Evolutionary conservation across 2,113 vertebrate genomes (phyloP).

Genomic region (Willisornis vidua): DNA sequence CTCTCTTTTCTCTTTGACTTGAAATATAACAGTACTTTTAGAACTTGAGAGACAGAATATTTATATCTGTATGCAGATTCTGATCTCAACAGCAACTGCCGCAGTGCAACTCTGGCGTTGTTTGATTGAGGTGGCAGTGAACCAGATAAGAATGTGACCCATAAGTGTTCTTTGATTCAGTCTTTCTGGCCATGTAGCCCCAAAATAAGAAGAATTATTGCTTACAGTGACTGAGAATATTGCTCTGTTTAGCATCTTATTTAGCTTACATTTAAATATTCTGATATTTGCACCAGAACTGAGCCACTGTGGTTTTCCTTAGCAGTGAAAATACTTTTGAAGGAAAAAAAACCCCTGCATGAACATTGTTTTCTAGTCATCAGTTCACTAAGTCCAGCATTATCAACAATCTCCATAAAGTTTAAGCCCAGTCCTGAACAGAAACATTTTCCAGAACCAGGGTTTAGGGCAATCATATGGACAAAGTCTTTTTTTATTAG

Average conservation of each 20-base stretch:
- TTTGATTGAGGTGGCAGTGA: background rate
- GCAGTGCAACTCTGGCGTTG: background rate
- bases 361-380: background rate
- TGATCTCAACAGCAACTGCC: conserved; percentile 32
- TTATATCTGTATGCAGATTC: conserved; percentile 38
- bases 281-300: conserved; percentile 13
- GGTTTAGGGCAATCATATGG: background rate
- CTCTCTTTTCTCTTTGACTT: conserved; percentile 20
- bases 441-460: background rate
- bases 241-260: background rate
- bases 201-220: background rate
- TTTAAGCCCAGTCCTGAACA: background rate
- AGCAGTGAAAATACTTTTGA: background rate
- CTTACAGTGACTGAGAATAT: background rate
- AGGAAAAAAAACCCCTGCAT: background rate
- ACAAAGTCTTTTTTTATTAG: background rate
- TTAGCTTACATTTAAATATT: conserved; percentile 17
- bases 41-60: conserved; percentile 29
- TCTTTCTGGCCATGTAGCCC: background rate
- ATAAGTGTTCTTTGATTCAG: conserved; percentile 4
- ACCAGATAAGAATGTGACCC: conserved; percentile 5
- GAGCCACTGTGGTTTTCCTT: background rate
- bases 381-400: background rate
- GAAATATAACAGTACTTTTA: conserved; percentile 35
- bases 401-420: background rate